Conservation (phyloP, 2,888 invertebrate species). For the Netelia melanura region DNA sequence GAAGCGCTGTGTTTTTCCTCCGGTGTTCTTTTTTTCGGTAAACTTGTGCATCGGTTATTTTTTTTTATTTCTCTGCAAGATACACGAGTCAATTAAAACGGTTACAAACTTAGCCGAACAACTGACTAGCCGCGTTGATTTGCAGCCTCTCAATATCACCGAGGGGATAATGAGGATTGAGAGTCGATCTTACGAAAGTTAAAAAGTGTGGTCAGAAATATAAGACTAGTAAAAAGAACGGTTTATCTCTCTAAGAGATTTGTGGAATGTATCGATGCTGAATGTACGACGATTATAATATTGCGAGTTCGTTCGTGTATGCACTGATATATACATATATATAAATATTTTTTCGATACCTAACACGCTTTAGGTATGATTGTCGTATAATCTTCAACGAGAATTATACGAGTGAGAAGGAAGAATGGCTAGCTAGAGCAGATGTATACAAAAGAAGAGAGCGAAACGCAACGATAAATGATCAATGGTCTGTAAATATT, state of each 20-base stretch:
- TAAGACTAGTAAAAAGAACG: background rate
- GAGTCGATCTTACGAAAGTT: conserved; percentile 8
- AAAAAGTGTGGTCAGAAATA: conserved; percentile 31
- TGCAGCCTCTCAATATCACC: conserved; percentile 10
- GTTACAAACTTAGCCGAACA: conserved; percentile 27
- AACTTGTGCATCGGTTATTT: background rate
- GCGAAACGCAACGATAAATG: conserved; percentile 25
- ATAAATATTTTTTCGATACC: conserved; percentile 38
- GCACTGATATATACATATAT: conserved; percentile 27
- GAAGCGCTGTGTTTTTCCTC: conserved; percentile 9
- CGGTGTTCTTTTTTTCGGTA: background rate
- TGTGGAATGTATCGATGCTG: conserved; percentile 31
- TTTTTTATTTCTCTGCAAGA: conserved; percentile 13
- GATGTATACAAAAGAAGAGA: conserved; percentile 1
- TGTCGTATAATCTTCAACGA: conserved; percentile 12
- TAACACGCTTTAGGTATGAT: conserved; percentile 41
- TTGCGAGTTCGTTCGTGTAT: conserved; percentile 32
- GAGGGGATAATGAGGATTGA: background rate
- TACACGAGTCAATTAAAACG: conserved; percentile 22
- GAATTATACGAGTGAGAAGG: background rate
- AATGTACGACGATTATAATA: conserved; percentile 53
- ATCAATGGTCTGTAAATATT: conserved; percentile 47
- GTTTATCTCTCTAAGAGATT: background rate
- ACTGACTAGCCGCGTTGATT: conserved; percentile 25
- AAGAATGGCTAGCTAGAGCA: conserved; percentile 8